A percentile compares a stretch with the other conserved stretches of the same genome.
These are phyloP conservation scores for Sebastes fasciatus DNA, from an alignment of 2,113 vertebrate species.

Conservation along the genomic window DNA sequence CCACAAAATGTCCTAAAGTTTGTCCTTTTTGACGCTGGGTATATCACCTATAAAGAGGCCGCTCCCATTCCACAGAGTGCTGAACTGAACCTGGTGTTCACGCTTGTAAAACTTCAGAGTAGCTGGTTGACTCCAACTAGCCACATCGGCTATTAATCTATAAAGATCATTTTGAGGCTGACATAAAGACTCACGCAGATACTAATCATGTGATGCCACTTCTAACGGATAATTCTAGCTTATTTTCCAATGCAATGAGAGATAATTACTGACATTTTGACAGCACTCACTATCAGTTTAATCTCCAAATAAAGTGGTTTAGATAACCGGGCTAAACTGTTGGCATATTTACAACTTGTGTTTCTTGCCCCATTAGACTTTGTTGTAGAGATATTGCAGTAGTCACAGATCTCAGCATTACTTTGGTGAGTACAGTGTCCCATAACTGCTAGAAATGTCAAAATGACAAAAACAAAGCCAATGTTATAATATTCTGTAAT, in stretches of 20 bases:
- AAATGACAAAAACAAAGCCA: conserved; percentile 5
- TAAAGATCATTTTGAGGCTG: not conserved
- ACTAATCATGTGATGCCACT: not conserved
- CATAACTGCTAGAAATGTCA: not conserved
- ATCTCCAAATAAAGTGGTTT: not conserved
- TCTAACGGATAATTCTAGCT: not conserved
- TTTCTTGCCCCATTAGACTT: not conserved
- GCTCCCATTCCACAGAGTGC: not conserved
- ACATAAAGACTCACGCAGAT: not conserved
- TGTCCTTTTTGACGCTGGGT: not conserved
- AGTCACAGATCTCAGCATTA: not conserved
- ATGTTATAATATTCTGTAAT: not conserved
- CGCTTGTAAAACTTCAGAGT: not conserved
- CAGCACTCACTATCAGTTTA: not conserved
- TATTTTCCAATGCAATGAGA: not conserved
- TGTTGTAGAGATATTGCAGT: too few relatives aligned
- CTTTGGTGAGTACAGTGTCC: not conserved
- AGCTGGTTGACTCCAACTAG: not conserved
- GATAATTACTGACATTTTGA: not conserved
- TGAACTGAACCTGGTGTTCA: not conserved
- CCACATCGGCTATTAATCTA: not conserved
- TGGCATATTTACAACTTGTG: not conserved
- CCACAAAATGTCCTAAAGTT: not conserved
- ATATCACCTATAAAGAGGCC: too few relatives aligned
- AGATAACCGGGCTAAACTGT: not conserved